Conservation (phyloP, 23 tunicate species). For the Clavelina lepadiformis region DNA sequence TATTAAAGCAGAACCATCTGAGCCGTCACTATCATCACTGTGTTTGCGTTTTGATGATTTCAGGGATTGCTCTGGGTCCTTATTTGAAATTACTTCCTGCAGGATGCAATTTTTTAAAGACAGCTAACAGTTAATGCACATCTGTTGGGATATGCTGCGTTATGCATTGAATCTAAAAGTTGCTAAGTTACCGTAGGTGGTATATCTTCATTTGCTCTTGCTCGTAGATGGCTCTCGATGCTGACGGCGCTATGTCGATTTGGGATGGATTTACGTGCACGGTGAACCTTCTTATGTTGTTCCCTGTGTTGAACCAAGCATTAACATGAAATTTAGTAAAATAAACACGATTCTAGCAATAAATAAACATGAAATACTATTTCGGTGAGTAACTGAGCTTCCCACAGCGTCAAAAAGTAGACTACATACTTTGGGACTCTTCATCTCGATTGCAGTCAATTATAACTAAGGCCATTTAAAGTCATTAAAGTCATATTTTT, state of each 20-base stretch:
- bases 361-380: too few species aligned
- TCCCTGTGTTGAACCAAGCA: constrained; percentile 5
- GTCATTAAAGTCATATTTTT: too few species aligned
- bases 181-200: too few species aligned
- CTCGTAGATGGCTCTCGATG: constrained; percentile 65
- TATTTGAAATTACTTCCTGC: not conserved
- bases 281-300: constrained; percentile 45
- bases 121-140: not conserved
- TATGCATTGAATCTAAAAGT: not conserved
- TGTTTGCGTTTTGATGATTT: constrained; percentile 10
- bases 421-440: too few species aligned
- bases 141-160: not conserved
- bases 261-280: constrained; percentile 84
- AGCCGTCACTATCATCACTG: constrained; percentile 36
- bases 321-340: not conserved
- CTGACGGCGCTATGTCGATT: constrained; percentile 46
- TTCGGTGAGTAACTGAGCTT: too few species aligned
- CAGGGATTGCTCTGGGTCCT: not conserved
- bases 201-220: constrained; percentile 31
- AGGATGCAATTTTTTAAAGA: constrained; percentile 2
- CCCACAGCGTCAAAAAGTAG: too few species aligned
- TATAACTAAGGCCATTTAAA: too few species aligned
- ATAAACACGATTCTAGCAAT: not conserved
- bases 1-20: constrained; percentile 1
- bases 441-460: too few species aligned